These are phyloP conservation scores for Spinus olivaceus DNA, from an alignment of 2,797 vertebrate species.

Conservation along the genomic window DNA sequence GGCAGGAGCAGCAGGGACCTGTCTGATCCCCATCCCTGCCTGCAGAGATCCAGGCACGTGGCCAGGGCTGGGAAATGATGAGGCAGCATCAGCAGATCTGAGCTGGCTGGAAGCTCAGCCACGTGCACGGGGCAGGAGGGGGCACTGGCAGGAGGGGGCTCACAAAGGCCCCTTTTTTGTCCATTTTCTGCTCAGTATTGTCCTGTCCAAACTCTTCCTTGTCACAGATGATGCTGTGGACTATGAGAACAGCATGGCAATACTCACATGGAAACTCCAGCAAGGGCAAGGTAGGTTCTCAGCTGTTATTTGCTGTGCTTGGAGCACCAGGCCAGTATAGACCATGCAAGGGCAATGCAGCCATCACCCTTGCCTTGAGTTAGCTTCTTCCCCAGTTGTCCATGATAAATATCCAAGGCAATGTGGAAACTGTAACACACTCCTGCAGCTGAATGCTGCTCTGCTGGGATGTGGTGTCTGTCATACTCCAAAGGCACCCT, in stretches of 20 bases:
- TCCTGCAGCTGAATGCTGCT: background rate
- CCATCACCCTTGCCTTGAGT: rapidly evolving
- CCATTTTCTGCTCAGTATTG: background rate
- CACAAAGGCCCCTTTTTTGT: background rate
- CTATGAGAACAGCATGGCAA: conserved; percentile 65
- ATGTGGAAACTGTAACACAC: rapidly evolving
- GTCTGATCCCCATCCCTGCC: background rate
- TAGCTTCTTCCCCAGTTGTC: rapidly evolving
- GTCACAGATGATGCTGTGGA: background rate
- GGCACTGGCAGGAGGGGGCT: rapidly evolving
- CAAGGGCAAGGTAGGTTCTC: background rate
- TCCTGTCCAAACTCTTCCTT: background rate
- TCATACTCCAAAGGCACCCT: rapidly evolving
- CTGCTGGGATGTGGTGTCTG: rapidly evolving
- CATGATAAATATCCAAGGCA: background rate
- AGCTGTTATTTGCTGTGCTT: background rate
- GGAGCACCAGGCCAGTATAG: rapidly evolving
- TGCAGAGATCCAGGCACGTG: background rate
- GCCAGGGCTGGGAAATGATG: background rate
- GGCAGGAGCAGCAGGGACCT: background rate
- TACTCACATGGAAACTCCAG: conserved; percentile 55
- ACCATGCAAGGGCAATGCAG: rapidly evolving
- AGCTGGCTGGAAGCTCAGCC: background rate
- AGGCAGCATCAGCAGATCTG: conserved; percentile 7
- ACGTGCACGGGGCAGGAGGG: rapidly evolving